Evolutionary conservation across 2,113 vertebrate species (phyloP).

Genomic region (Chinchilla lanigera): DNA sequence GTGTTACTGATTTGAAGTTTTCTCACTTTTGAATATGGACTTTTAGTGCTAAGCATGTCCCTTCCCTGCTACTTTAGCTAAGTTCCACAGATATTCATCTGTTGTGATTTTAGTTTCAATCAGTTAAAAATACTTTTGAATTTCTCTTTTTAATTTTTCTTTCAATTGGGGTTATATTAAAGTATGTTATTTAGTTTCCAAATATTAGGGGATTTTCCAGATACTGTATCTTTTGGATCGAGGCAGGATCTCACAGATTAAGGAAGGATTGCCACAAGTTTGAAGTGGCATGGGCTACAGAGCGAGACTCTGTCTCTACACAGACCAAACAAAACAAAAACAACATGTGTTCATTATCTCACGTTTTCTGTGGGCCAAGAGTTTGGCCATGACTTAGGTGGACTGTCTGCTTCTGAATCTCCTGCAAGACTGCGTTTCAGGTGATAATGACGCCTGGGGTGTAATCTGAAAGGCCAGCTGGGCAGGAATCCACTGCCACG

Average conservation of each 20-base stretch:
- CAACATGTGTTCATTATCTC: background rate
- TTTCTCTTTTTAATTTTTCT: background rate
- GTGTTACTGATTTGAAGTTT: background rate
- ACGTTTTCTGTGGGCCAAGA: background rate
- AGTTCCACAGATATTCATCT: background rate
- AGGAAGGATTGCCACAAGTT: background rate
- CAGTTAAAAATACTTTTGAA: background rate
- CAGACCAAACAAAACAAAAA: background rate
- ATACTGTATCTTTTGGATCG: background rate
- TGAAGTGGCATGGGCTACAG: background rate
- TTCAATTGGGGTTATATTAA: background rate
- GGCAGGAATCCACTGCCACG: background rate
- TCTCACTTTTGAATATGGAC: background rate
- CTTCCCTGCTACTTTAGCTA: background rate
- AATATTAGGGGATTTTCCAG: background rate
- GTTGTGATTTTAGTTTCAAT: background rate
- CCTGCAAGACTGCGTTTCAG: background rate
- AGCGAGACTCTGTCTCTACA: background rate
- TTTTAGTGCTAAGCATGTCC: background rate
- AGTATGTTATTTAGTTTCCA: background rate
- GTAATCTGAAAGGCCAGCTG: background rate
- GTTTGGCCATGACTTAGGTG: too few species aligned
- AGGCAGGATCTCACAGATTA: background rate
- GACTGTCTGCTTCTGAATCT: background rate
- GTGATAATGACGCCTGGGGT: background rate